Evolutionary conservation across 1,140 invertebrate species (phyloP).

Genomic region (Aphidius ervi): DNA sequence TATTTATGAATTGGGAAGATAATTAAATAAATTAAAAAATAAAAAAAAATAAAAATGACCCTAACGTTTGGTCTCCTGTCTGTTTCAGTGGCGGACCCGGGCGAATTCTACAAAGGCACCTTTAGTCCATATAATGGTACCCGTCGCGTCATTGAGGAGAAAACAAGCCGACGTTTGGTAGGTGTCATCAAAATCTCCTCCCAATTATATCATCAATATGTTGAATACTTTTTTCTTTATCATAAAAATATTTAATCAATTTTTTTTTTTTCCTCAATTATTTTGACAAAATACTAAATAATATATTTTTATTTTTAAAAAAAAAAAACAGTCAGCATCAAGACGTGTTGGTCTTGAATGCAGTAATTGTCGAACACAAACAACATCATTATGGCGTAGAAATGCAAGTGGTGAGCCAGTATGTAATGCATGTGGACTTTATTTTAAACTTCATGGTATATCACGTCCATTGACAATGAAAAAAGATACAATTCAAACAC

Average conservation of each 20-base stretch:
- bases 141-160: constrained; percentile 60
- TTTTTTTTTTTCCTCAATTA: constrained; percentile 13
- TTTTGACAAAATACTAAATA: not conserved
- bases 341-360: constrained; percentile 80
- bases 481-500: constrained; percentile 90
- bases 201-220: constrained; percentile 19
- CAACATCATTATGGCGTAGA: constrained; percentile 86
- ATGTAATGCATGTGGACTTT: constrained; percentile 92
- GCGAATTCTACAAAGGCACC: constrained; percentile 80
- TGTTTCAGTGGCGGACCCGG: constrained; percentile 77
- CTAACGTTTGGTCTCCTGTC: constrained; percentile 61
- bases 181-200: constrained; percentile 50
- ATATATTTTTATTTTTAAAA: constrained; percentile 9
- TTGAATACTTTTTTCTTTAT: no score
- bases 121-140: constrained; percentile 55
- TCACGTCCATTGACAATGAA: constrained; percentile 88
- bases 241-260: constrained; percentile 20
- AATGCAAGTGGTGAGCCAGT: constrained; percentile 84
- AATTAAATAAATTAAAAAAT: constrained; percentile 5
- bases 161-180: constrained; percentile 66
- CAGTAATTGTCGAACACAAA: constrained; percentile 83
- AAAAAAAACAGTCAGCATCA: constrained; percentile 52
- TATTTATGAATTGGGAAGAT: no score
- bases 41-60: constrained; percentile 27
- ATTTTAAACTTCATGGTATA: constrained; percentile 87